Evolutionary conservation across 1,140 invertebrate genomes (phyloP), one percentile per base, ranked within the genome.

Genomic region (Ips typographus): DNA sequence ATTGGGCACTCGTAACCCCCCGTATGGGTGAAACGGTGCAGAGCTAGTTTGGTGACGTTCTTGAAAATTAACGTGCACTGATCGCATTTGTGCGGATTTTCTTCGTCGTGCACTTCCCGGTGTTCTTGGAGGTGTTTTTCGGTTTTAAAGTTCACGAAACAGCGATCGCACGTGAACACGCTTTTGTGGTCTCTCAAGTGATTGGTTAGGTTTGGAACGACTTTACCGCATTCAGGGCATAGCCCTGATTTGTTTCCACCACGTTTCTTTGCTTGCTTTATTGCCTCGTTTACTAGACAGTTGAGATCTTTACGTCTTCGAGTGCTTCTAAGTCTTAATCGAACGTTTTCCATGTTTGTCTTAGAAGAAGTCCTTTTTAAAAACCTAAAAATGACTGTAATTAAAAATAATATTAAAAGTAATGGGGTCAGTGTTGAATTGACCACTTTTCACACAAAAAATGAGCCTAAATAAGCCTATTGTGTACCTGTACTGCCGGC

Each of bases 141-240:
- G 40, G 49, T 74, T 56, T 56, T 70, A 43, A 74, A 74, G 6
- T 62, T 67, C 6, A 68, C 58, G 5, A 67, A 68, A 57, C 73
- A 74, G 0, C 42, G 51, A 8, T 70, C 60, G 55, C 73, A 74
- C 4, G 62, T 68, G 43, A 61, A 74, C 7, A 62, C 43, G 8
- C 56, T 57, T 2, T 61, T 67, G 65, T 82, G 81, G 4, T 74
- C 75, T n/a, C 73, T 69, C 7, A 70, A 61, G 44, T 72, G 71
- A 8, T 37, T 58, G 36, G 8, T 60, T 4, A 72, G 51, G 51
- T 68, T 49, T 4, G 55, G 39, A n/a, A 68, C 57, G 2, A 65
- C 58, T 52, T 72, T 70, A 4, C 68, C 68, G 41, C 68, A 70
- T 51, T 70, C 36, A 1, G 68, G 59, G 59, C 68, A 70, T 2